Evolutionary conservation across 2,888 invertebrate genomes (phyloP).

Genomic region (Pristionchus entomophagus): DNA sequence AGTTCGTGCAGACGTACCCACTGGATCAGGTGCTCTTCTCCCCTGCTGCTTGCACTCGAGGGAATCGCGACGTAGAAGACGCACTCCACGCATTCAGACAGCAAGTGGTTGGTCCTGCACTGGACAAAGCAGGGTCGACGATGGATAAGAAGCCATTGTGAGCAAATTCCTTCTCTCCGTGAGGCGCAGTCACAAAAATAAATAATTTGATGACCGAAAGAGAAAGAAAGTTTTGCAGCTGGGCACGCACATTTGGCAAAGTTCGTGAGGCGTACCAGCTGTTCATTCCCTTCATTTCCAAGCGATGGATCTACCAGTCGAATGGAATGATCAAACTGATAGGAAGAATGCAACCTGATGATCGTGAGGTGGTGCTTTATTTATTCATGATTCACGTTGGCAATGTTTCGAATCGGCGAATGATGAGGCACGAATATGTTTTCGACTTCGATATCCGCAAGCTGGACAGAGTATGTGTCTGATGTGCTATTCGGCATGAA

Average conservation of each 20-base stretch:
- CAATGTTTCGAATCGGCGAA: no score
- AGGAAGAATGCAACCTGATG: not conserved
- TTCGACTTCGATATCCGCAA: slow-evolving; percentile 9
- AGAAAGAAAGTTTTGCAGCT: not conserved
- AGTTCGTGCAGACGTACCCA: not conserved
- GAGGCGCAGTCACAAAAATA: no score
- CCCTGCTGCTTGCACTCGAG: not conserved
- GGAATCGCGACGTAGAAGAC: not conserved
- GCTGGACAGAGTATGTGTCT: not conserved
- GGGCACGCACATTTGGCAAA: not conserved
- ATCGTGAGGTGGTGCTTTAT: not conserved
- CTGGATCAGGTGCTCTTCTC: not conserved
- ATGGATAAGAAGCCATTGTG: slow-evolving; percentile 7
- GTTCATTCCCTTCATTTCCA: not conserved
- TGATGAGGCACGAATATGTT: no score
- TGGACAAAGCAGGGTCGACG: not conserved
- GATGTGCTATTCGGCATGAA: not conserved
- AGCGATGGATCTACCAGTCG: not conserved
- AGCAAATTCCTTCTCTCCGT: not conserved
- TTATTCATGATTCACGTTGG: no score
- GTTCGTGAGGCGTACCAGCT: not conserved
- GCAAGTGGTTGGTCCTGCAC: not conserved
- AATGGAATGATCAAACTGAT: not conserved
- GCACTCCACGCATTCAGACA: not conserved
- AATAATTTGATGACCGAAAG: no score